Evolutionary conservation across 2,113 vertebrate species (phyloP).

Genomic region (Ondatra zibethicus): DNA sequence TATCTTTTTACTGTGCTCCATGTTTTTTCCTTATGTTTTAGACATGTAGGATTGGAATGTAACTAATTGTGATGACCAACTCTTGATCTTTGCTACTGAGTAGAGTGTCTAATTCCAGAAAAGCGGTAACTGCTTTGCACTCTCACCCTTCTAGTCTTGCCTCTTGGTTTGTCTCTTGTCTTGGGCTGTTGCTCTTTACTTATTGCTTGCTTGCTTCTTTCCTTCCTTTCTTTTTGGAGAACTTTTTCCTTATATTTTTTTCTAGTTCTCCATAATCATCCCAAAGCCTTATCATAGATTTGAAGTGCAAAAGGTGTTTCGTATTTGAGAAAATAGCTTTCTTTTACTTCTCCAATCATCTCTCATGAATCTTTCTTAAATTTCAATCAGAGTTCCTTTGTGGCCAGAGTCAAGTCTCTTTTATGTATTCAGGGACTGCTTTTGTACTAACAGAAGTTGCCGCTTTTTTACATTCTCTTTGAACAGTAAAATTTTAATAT

Average conservation of each 20-base stretch:
- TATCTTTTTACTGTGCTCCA: not conserved
- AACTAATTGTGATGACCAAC: not conserved
- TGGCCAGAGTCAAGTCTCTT: slow-evolving; percentile 71
- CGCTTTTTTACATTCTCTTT: slow-evolving; percentile 68
- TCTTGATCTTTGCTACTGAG: not conserved
- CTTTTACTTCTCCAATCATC: slow-evolving; percentile 74
- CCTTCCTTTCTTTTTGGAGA: not conserved
- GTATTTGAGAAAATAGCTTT: slow-evolving; percentile 71
- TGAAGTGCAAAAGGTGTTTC: slow-evolving; percentile 50
- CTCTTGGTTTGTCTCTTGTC: not conserved
- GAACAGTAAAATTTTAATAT: slow-evolving; percentile 77
- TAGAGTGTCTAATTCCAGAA: not conserved
- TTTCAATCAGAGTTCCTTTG: slow-evolving; percentile 78
- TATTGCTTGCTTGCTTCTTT: not conserved
- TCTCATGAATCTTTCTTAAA: slow-evolving; percentile 75
- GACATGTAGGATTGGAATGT: slow-evolving; percentile 13
- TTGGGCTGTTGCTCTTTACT: not conserved
- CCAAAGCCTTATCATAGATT: slow-evolving; percentile 49
- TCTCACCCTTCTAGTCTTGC: not conserved
- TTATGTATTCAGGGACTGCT: slow-evolving; percentile 66
- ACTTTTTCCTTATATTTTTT: slow-evolving; percentile 57
- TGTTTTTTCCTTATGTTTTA: not conserved
- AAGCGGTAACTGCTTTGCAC: not conserved
- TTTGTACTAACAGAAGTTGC: slow-evolving; percentile 77
- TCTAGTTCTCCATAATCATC: slow-evolving; percentile 50